Conservation (phyloP, 2,113 vertebrate genomes). For the Tetrao urogallus region DNA sequence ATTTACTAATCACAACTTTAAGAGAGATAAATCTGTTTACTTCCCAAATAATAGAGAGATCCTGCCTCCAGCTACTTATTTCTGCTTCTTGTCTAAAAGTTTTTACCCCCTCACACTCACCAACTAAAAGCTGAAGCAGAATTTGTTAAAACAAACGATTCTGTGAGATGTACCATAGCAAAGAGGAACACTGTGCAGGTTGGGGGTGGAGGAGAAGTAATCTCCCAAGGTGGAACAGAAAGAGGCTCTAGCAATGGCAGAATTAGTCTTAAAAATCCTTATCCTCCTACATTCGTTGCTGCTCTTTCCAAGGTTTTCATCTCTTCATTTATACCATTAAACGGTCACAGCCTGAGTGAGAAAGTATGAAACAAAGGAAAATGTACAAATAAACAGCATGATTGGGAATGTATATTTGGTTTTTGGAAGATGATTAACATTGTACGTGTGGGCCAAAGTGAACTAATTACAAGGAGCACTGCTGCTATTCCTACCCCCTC, state of each 20-base stretch:
- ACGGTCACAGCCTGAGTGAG: background rate
- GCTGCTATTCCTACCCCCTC: background rate
- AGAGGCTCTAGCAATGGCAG: background rate
- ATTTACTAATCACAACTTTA: background rate
- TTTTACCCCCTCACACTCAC: background rate
- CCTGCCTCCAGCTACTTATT: background rate
- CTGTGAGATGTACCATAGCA: background rate
- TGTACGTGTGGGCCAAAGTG: background rate
- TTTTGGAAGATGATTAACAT: background rate
- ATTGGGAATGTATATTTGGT: background rate
- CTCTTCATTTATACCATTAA: background rate
- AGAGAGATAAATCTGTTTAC: constrained; percentile 34
- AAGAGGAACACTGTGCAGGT: background rate
- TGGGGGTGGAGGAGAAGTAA: background rate
- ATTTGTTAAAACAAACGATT: background rate
- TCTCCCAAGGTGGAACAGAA: background rate
- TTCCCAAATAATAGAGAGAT: constrained; percentile 8
- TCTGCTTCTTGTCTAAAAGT: background rate
- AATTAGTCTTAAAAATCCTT: background rate
- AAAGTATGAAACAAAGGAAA: background rate
- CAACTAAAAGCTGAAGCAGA: background rate
- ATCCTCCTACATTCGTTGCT: background rate
- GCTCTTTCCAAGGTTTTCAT: background rate
- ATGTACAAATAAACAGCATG: background rate
- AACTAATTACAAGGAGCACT: background rate